phyloP scores from a whole-genome alignment of 2,113 vertebrate species.

The Pangasianodon gigas region DNA sequence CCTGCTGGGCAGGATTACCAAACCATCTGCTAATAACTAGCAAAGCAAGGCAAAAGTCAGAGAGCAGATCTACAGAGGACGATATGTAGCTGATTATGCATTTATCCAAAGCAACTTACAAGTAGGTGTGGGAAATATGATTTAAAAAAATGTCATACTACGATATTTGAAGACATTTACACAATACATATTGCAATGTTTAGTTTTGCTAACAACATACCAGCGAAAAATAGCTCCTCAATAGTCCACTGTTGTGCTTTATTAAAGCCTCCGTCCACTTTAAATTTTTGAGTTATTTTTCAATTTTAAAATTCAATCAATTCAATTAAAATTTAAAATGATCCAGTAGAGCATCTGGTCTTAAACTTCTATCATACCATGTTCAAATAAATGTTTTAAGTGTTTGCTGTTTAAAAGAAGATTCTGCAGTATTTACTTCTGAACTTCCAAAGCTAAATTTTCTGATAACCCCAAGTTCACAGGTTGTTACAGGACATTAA shows the following conservation, averaged over 20 bases:
- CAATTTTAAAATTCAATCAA: background rate
- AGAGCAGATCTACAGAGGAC: background rate
- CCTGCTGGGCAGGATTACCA: background rate
- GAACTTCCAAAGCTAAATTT: too few species aligned
- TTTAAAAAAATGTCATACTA: background rate
- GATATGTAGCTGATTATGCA: background rate
- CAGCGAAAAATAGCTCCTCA: background rate
- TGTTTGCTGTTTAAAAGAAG: background rate
- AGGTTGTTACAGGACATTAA: background rate
- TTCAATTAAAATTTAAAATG: background rate
- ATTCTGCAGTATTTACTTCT: background rate
- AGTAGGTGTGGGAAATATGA: background rate
- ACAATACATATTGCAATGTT: background rate
- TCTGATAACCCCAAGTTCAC: background rate
- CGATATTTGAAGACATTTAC: background rate
- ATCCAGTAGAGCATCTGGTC: background rate
- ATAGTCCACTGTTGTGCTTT: background rate
- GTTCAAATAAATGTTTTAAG: background rate
- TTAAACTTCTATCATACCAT: background rate
- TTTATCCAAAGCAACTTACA: background rate
- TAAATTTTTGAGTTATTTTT: background rate
- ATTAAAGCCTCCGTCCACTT: background rate
- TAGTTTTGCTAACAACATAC: background rate
- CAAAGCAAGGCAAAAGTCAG: background rate
- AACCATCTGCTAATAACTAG: constrained; percentile 7